Evolutionary conservation across 2,797 vertebrate genomes (phyloP).

Genomic region (Gymnopithys bicolor): DNA sequence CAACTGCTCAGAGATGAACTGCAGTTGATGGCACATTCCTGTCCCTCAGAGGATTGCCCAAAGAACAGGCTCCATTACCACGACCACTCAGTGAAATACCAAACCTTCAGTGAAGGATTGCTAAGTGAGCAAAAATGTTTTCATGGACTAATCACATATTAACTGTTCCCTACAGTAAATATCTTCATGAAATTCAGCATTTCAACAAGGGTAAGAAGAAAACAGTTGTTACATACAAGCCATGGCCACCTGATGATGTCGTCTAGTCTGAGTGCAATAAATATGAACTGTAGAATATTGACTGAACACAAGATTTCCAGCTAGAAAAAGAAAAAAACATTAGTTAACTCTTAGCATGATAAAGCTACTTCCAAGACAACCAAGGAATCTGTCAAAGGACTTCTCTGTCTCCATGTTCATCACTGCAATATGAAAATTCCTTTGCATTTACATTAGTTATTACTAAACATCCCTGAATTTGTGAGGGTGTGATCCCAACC

Average conservation of each 20-base stretch:
- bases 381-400: background rate
- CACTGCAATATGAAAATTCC: background rate
- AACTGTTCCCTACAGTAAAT: background rate
- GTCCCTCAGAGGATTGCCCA: background rate
- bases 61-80: background rate
- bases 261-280: slow-evolving; percentile 95
- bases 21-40: background rate
- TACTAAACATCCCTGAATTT: background rate
- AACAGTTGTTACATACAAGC: slow-evolving; percentile 86
- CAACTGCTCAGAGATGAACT: background rate
- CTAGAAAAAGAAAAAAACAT: slow-evolving; percentile 74
- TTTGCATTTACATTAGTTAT: background rate
- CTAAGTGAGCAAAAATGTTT: background rate
- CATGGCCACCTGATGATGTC: slow-evolving; percentile 96
- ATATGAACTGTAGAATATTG: slow-evolving; percentile 99
- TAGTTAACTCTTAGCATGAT: background rate
- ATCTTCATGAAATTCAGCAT: background rate
- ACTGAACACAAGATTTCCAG: slow-evolving; percentile 98
- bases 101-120: background rate
- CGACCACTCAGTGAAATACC: background rate
- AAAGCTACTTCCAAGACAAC: background rate
- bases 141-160: background rate
- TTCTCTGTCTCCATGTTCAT: background rate
- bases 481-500: background rate
- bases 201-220: slow-evolving; percentile 14